phyloP scores from a whole-genome alignment of 2,888 invertebrate genomes.

The Elmis aenea region DNA sequence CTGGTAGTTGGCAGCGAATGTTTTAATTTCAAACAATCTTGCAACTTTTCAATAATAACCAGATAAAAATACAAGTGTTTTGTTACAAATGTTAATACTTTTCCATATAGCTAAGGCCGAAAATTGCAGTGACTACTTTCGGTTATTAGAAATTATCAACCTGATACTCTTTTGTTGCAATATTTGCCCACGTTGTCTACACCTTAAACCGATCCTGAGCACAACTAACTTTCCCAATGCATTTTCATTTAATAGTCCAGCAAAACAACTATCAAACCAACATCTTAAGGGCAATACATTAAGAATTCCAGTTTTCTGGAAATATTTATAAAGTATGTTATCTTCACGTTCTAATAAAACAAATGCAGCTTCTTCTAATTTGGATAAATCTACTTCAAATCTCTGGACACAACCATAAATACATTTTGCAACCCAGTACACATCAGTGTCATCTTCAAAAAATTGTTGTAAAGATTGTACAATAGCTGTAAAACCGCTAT shows the following conservation, averaged over 20 bases:
- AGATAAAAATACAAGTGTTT: no score
- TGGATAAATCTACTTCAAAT: slow-evolving; percentile 60
- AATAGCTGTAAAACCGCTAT: slow-evolving; percentile 56
- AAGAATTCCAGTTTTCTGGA: slow-evolving; percentile 60
- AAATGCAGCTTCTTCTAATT: slow-evolving; percentile 62
- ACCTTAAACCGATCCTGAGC: no score
- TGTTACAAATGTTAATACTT: no score
- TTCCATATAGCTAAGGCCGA: no score
- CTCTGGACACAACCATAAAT: slow-evolving; percentile 66
- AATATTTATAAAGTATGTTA: slow-evolving; percentile 61
- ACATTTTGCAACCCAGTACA: slow-evolving; percentile 77
- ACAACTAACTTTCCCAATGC: slow-evolving; percentile 73
- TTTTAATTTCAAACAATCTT: no score
- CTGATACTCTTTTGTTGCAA: no score
- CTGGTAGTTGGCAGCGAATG: no score
- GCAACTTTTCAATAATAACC: no score
- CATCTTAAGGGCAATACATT: slow-evolving; percentile 63
- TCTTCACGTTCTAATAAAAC: slow-evolving; percentile 75
- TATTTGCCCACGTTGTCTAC: no score
- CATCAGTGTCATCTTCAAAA: slow-evolving; percentile 69
- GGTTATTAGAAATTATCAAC: no score
- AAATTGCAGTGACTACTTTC: no score
- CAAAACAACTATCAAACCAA: slow-evolving; percentile 82
- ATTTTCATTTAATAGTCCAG: slow-evolving; percentile 71
- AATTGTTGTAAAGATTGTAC: slow-evolving; percentile 66